Conservation (phyloP, 2,797 vertebrate genomes). For the Xerus rutilus region DNA sequence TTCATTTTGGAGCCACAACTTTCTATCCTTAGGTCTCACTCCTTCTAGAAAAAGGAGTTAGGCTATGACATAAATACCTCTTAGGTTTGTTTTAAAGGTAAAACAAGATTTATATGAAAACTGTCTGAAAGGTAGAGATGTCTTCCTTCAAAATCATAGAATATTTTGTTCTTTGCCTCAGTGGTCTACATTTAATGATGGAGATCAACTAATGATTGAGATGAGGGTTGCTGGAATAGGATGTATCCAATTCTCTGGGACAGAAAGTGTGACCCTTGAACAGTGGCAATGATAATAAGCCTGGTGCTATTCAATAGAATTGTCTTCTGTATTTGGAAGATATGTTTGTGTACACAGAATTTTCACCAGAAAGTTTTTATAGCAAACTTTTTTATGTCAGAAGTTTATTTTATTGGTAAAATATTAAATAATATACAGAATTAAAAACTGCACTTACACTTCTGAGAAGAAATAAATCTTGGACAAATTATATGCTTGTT, state of each 20-base stretch:
- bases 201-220: not conserved
- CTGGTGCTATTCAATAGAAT: not conserved
- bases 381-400: constrained; percentile 88
- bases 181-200: not conserved
- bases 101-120: not conserved
- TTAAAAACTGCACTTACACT: constrained; percentile 93
- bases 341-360: constrained; percentile 64
- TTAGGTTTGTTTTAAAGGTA: not conserved
- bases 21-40: not conserved
- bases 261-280: not conserved
- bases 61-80: not conserved
- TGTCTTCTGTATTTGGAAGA: constrained; percentile 53
- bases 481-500: constrained; percentile 93
- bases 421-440: constrained; percentile 94
- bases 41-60: not conserved
- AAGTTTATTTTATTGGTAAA: constrained; percentile 93
- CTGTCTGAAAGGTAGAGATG: not conserved
- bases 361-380: constrained; percentile 85
- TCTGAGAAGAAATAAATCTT: constrained; percentile 92
- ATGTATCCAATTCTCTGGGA: not conserved
- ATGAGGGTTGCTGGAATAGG: not conserved
- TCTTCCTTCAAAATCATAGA: not conserved
- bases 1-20: not conserved
- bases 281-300: not conserved
- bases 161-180: not conserved